phyloP scores from a whole-genome alignment of 2,888 invertebrate species.

The Brenthis hecate region DNA sequence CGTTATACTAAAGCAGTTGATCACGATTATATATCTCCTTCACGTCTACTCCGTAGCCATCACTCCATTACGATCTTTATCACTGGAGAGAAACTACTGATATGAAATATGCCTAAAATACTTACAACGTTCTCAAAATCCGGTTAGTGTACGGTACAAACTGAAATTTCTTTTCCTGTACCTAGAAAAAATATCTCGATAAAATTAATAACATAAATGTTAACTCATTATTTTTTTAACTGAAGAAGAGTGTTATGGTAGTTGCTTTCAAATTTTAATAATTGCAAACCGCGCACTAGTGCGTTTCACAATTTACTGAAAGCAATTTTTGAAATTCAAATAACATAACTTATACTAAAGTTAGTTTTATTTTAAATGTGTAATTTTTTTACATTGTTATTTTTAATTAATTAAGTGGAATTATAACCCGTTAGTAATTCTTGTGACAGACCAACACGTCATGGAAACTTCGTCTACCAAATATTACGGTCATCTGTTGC shows the following conservation, averaged over 20 bases:
- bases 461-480: too few relatives aligned
- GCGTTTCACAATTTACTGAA: too few relatives aligned
- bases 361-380: too few relatives aligned
- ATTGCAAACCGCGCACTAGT: background rate
- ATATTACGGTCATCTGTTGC: too few relatives aligned
- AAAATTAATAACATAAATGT: background rate
- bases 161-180: background rate
- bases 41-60: too few relatives aligned
- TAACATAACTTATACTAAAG: too few relatives aligned
- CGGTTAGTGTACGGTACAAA: background rate
- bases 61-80: conserved; percentile 18
- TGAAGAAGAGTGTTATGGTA: background rate
- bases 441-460: too few relatives aligned
- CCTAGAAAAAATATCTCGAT: background rate
- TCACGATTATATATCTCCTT: conserved; percentile 3
- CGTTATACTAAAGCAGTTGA: conserved; percentile 7
- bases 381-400: too few relatives aligned
- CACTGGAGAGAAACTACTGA: conserved; percentile 22
- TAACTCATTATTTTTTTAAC: too few relatives aligned
- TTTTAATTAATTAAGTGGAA: too few relatives aligned
- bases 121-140: conserved; percentile 11
- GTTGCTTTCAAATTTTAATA: background rate
- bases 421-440: too few relatives aligned
- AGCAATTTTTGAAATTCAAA: too few relatives aligned
- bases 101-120: conserved; percentile 5